Evolutionary conservation across 1,140 invertebrate species (phyloP).

Genomic region (Oedothorax gibbosus): DNA sequence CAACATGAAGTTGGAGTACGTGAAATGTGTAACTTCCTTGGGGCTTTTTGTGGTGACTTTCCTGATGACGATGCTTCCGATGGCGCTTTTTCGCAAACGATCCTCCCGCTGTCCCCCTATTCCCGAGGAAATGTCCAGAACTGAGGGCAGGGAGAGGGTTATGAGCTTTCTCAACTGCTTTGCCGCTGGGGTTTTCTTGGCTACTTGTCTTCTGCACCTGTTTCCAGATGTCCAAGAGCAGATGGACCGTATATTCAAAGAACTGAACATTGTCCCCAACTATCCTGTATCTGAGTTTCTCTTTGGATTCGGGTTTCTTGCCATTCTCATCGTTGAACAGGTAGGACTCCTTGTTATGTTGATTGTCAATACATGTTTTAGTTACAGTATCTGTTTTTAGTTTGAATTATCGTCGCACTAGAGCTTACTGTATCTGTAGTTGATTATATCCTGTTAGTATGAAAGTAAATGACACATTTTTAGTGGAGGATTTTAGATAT

Average conservation of each 20-base stretch:
- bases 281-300: slow-evolving; percentile 74
- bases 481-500: too few relatives aligned
- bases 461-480: too few relatives aligned
- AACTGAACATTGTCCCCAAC: slow-evolving; percentile 64
- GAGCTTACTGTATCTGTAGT: too few relatives aligned
- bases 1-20: slow-evolving; percentile 63
- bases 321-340: slow-evolving; percentile 74
- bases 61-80: slow-evolving; percentile 66
- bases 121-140: too few relatives aligned
- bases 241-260: slow-evolving; percentile 52
- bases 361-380: too few relatives aligned
- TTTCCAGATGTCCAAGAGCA: slow-evolving; percentile 82
- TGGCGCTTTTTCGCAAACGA: slow-evolving; percentile 63
- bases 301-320: slow-evolving; percentile 73
- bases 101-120: neutral
- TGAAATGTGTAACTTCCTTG: slow-evolving; percentile 67
- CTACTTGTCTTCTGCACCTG: slow-evolving; percentile 84
- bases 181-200: slow-evolving; percentile 85
- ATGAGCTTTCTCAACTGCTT: slow-evolving; percentile 74
- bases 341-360: slow-evolving; percentile 13
- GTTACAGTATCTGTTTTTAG: too few relatives aligned
- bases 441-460: too few relatives aligned
- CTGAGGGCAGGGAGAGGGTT: slow-evolving; percentile 33
- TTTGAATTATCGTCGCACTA: too few relatives aligned
- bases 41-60: slow-evolving; percentile 68